Conservation (phyloP, 2,888 invertebrate species). For the Noctua janthe region DNA sequence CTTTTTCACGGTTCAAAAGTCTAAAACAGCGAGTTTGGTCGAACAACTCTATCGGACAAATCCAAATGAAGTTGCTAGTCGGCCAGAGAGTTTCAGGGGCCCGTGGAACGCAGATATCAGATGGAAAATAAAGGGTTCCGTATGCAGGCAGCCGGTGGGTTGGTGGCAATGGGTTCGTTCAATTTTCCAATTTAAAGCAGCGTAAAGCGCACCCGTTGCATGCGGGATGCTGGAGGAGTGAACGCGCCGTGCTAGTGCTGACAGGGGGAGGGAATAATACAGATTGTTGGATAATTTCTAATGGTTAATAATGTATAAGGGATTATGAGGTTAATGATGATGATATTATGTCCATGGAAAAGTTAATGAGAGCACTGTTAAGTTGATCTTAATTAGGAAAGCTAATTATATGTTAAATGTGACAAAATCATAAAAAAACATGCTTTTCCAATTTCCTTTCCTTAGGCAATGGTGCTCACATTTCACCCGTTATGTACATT, state of each 20-base stretch:
- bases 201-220: slow-evolving; percentile 59
- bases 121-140: slow-evolving; percentile 56
- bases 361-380: no score
- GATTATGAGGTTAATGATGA: no score
- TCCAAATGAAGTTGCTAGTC: slow-evolving; percentile 57
- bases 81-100: slow-evolving; percentile 30
- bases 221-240: slow-evolving; percentile 4
- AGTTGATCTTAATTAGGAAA: no score
- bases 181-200: slow-evolving; percentile 69
- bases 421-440: not conserved
- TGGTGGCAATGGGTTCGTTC: slow-evolving; percentile 59
- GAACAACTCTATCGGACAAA: slow-evolving; percentile 53
- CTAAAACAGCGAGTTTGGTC: slow-evolving; percentile 29
- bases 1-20: slow-evolving; percentile 42
- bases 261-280: not conserved
- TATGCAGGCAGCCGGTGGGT: slow-evolving; percentile 44
- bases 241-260: slow-evolving; percentile 36
- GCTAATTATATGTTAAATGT: not conserved
- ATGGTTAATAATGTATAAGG: not conserved
- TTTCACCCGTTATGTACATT: not conserved
- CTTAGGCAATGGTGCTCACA: not conserved
- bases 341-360: no score
- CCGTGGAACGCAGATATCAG: slow-evolving; percentile 44
- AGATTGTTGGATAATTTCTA: not conserved
- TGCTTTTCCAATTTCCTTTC: not conserved